phyloP scores from a whole-genome alignment of 2,797 vertebrate genomes.

The Cercopithecus hamlyni region DNA sequence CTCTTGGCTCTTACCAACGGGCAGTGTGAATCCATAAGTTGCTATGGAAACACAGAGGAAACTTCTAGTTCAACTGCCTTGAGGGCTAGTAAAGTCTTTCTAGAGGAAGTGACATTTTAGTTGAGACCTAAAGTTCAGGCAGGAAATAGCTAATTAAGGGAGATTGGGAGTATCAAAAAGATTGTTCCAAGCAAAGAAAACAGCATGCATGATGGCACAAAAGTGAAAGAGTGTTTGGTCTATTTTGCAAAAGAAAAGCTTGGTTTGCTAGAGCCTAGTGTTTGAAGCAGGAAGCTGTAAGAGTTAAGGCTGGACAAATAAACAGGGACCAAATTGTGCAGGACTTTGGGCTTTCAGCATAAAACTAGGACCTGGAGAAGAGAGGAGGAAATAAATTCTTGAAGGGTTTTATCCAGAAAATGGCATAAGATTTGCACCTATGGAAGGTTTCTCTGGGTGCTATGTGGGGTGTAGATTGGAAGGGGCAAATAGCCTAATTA shows the following conservation, averaged over 20 bases:
- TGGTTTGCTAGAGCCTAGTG: not conserved
- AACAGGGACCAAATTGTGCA: not conserved
- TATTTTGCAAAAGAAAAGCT: not conserved
- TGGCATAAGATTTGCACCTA: not conserved
- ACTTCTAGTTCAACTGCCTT: not conserved
- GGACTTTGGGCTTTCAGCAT: not conserved
- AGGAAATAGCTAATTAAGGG: not conserved
- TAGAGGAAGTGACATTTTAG: not conserved
- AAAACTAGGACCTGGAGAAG: not conserved
- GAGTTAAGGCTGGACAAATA: not conserved
- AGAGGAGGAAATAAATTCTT: not conserved
- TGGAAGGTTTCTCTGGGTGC: not conserved
- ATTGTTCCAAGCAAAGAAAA: constrained; percentile 29
- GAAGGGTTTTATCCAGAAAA: not conserved
- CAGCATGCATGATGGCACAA: not conserved
- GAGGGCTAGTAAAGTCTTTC: not conserved
- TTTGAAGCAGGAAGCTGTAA: not conserved
- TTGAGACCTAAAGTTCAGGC: not conserved
- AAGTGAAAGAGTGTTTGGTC: not conserved
- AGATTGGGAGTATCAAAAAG: not conserved
- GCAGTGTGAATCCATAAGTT: not conserved
- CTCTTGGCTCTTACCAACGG: not conserved
- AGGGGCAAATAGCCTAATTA: not conserved
- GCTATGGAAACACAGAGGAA: not conserved
- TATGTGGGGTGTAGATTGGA: not conserved